phyloP scores from a whole-genome alignment of 2,888 invertebrate species.

The Macroteleia sp. region DNA sequence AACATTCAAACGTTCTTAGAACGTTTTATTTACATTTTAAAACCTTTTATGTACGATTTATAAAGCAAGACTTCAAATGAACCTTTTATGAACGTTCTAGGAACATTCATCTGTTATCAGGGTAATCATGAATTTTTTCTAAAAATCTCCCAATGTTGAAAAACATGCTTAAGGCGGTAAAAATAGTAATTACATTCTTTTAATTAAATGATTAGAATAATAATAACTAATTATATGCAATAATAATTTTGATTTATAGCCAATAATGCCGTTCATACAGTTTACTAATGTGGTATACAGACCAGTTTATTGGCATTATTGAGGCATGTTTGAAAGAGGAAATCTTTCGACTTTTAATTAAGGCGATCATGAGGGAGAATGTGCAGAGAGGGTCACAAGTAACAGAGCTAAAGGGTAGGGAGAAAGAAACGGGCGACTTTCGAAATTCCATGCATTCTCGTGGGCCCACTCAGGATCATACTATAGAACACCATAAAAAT shows the following conservation, averaged over 20 bases:
- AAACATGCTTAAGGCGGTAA: too few relatives aligned
- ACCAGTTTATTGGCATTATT: slow-evolving; percentile 62
- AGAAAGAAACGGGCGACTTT: slow-evolving; percentile 50
- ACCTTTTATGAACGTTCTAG: too few relatives aligned
- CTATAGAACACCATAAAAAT: slow-evolving; percentile 78
- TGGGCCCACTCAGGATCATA: slow-evolving; percentile 58
- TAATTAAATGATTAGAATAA: too few relatives aligned
- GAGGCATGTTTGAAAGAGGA: slow-evolving; percentile 42
- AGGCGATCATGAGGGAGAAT: slow-evolving; percentile 60
- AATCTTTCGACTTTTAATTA: slow-evolving; percentile 64
- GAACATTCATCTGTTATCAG: too few relatives aligned
- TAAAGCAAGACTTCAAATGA: slow-evolving; percentile 62
- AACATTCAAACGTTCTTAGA: slow-evolving; percentile 48
- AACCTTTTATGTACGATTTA: too few relatives aligned
- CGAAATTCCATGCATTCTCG: slow-evolving; percentile 75
- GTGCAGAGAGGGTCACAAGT: slow-evolving; percentile 52
- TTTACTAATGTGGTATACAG: slow-evolving; percentile 22
- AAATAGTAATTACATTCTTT: too few relatives aligned
- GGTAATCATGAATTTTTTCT: too few relatives aligned
- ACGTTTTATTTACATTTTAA: too few relatives aligned
- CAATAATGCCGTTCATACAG: too few relatives aligned
- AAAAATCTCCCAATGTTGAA: too few relatives aligned
- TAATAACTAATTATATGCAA: too few relatives aligned
- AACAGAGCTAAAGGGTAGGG: slow-evolving; percentile 29
- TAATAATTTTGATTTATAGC: too few relatives aligned